Base-by-base conservation (phyloP, 2,113 vertebrate species). In the Chloroceryle aenea region DNA sequence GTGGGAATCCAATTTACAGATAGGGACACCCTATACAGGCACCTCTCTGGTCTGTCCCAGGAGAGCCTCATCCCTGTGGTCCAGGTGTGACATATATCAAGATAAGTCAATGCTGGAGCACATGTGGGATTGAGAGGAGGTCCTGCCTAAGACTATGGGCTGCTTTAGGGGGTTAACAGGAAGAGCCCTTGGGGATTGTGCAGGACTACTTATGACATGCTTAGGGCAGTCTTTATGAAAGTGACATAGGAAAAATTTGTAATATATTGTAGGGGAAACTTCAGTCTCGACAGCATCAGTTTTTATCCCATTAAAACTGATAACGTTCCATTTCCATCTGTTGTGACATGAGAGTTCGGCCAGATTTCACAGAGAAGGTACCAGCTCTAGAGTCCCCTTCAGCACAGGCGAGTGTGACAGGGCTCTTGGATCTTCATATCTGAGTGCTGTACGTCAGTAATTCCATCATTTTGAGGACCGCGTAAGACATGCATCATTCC, bases 381-480 rank as follows among this genome's bases (percentile, higher is more conserved):
- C 34, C 12, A 36, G 38, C 38, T 84, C 8, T 62, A 16, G 62
- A 34, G 22, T 66, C 4, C 58, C 3, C 16, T 89, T 85, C 25
- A 52, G 25, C 23, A 25, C 3, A 4, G 71, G 86, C 20, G 86
- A 66, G 62, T 58, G 42, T 10, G 5, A 14, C 16, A 47, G 25
- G 25, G 18, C 61, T 32, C 2, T 1, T 72, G 20, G 34, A 73
- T 14, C 13, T 66, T 7, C 67, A 29, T 9, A 12, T 77, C 29
- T 61, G 75, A 50, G 61, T 29, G 40, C 40, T 71, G 8, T 7
- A 59, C 42, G 78, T 91, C 87, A 68, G 62, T 73, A 76, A 52
- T 40, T 52, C 13, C n/a, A 50, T 87, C 79, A 52, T 82, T 94
- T 52, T 87, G 89, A 84, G 89, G 59, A 77, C 71, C 18, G 4